phyloP scores from a whole-genome alignment of 2,888 invertebrate genomes.

The Diarsia mendica region DNA sequence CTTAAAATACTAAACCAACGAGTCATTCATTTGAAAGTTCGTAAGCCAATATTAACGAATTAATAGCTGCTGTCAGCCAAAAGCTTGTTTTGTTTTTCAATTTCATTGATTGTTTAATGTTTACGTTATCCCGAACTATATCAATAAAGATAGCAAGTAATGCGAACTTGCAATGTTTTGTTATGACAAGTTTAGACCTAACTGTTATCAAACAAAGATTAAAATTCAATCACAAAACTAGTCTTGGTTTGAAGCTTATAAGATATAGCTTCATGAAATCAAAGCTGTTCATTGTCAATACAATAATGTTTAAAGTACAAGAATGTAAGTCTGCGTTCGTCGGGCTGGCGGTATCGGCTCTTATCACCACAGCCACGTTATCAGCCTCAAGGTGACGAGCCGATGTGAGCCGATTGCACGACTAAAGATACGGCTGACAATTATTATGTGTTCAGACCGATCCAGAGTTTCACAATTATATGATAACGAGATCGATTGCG shows the following conservation, averaged over 20 bases:
- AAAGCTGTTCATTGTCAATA: slow-evolving; percentile 55
- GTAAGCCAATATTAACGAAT: not conserved
- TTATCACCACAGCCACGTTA: slow-evolving; percentile 75
- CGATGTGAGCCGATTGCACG: slow-evolving; percentile 84
- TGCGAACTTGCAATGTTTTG: slow-evolving; percentile 16
- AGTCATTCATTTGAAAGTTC: not conserved
- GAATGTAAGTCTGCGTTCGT: slow-evolving; percentile 56
- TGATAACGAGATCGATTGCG: slow-evolving; percentile 47
- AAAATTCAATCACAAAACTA: slow-evolving; percentile 20
- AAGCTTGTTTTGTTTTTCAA: slow-evolving; percentile 22
- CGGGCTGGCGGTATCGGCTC: slow-evolving; percentile 59
- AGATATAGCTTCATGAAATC: slow-evolving; percentile 48
- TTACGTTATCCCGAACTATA: slow-evolving; percentile 3
- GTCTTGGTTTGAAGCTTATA: slow-evolving; percentile 20
- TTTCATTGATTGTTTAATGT: slow-evolving; percentile 16
- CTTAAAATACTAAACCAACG: no score
- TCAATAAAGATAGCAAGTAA: slow-evolving; percentile 25
- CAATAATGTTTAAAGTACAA: slow-evolving; percentile 53
- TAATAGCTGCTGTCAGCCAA: not conserved
- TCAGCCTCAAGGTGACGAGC: slow-evolving; percentile 88
- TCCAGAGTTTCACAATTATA: slow-evolving; percentile 62
- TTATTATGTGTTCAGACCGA: slow-evolving; percentile 71
- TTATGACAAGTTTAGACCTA: slow-evolving; percentile 13
- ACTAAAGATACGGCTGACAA: slow-evolving; percentile 75
- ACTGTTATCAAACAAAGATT: slow-evolving; percentile 30